phyloP scores from a whole-genome alignment of 64 coral and sea anemone genomes.

The Montipora efflorescens region DNA sequence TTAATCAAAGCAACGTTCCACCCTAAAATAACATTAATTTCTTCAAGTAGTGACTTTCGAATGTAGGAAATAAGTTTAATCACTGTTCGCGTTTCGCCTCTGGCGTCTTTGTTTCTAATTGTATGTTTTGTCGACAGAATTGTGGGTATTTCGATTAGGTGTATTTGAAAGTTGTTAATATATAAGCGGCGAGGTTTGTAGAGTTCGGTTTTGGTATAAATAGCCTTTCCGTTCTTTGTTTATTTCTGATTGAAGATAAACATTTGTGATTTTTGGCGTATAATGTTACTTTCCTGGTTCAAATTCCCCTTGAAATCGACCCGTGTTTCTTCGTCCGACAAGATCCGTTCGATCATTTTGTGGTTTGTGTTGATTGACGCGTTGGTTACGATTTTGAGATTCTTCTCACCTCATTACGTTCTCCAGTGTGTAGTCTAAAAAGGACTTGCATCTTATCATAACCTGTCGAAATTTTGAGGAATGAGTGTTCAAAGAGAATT shows the following conservation, averaged over 20 bases:
- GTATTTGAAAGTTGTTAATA: slow-evolving; percentile 3
- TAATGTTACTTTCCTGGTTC: slow-evolving; percentile 44
- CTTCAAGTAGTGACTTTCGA: not conserved
- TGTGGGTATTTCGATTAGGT: slow-evolving; percentile 38
- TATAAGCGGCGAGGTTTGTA: not conserved
- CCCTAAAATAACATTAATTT: not conserved
- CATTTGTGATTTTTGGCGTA: not conserved
- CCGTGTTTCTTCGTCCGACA: not conserved
- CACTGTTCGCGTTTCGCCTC: not conserved
- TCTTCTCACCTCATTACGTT: slow-evolving; percentile 42
- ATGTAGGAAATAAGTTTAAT: slow-evolving; percentile 23
- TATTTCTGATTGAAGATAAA: slow-evolving; percentile 33
- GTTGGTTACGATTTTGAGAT: slow-evolving; percentile 20
- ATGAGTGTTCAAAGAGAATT: slow-evolving; percentile 11
- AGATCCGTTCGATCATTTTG: not conserved
- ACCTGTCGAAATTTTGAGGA: slow-evolving; percentile 1
- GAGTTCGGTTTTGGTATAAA: slow-evolving; percentile 6
- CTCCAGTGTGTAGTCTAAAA: slow-evolving; percentile 26
- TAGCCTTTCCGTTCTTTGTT: not conserved
- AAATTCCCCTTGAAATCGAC: not conserved
- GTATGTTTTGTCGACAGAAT: slow-evolving; percentile 49
- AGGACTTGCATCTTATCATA: not conserved
- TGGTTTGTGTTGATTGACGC: slow-evolving; percentile 29
- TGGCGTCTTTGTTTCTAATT: slow-evolving; percentile 19
- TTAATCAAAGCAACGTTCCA: not conserved